Conservation (phyloP, 2,113 vertebrate genomes). For the Butorides virescens region DNA sequence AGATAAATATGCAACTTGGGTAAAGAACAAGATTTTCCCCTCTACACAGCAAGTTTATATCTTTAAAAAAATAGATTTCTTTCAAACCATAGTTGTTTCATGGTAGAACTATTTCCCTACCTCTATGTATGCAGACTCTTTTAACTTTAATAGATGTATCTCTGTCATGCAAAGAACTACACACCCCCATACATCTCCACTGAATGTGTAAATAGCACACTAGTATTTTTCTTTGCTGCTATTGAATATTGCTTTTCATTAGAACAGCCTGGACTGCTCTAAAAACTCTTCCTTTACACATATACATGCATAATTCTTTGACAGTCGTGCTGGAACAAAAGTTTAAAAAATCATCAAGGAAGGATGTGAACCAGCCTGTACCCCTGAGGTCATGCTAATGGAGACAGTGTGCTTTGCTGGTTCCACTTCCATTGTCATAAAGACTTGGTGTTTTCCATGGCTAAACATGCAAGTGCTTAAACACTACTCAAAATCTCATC, state of each 20-base stretch:
- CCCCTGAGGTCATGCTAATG: not conserved
- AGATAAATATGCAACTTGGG: not conserved
- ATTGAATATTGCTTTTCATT: not conserved
- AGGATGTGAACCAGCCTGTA: not conserved
- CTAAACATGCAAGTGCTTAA: not conserved
- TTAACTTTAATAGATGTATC: not conserved
- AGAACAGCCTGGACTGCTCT: not conserved
- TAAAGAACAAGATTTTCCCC: not conserved
- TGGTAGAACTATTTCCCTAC: not conserved
- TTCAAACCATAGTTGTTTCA: not conserved
- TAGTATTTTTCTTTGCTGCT: not conserved
- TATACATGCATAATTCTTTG: not conserved
- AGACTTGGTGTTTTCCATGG: not conserved
- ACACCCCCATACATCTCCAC: not conserved
- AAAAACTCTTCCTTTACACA: not conserved
- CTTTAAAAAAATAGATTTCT: not conserved
- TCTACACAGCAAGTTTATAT: not conserved
- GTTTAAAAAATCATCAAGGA: not conserved
- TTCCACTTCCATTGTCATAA: not conserved
- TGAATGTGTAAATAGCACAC: not conserved
- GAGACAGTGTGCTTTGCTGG: not conserved
- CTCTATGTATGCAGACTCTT: not conserved
- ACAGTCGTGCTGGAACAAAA: not conserved
- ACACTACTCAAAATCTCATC: not conserved
- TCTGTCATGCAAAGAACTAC: not conserved